Evolutionary conservation across 2,797 vertebrate genomes (phyloP).

Genomic region (Potorous gilbertii): DNA sequence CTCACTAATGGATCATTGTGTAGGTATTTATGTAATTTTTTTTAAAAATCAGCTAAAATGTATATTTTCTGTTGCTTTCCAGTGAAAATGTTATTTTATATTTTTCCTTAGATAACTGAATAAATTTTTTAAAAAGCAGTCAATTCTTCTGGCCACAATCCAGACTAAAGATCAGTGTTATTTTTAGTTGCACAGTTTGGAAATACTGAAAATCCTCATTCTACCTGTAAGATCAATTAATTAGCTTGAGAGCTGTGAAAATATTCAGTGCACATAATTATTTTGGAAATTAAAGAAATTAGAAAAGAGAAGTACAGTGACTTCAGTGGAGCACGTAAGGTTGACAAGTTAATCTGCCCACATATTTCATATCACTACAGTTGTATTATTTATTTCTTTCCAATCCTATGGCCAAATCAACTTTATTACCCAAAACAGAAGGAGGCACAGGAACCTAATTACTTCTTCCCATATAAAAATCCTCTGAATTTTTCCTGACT

Average conservation of each 20-base stretch:
- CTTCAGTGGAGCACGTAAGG: background rate
- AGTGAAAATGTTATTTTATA: background rate
- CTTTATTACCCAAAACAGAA: background rate
- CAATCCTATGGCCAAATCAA: background rate
- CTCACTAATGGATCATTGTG: background rate
- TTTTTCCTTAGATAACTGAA: background rate
- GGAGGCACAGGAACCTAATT: background rate
- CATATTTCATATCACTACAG: background rate
- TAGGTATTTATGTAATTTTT: background rate
- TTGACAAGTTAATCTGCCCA: background rate
- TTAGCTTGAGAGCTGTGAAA: conserved; percentile 9
- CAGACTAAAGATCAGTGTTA: background rate
- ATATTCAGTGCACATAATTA: background rate
- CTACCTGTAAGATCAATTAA: background rate
- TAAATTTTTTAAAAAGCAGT: background rate
- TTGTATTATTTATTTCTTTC: background rate
- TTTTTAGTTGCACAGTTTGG: background rate
- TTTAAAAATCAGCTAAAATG: background rate
- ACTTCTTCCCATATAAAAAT: background rate
- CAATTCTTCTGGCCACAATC: background rate
- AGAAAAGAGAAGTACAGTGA: background rate
- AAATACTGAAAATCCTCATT: background rate
- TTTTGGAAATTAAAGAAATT: background rate
- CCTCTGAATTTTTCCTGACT: background rate
- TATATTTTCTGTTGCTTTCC: background rate